Percentiles rank a stretch among this genome's conserved stretches.
phyloP scores from a whole-genome alignment of 2,888 invertebrate species.

The Stegophylla sp. region DNA sequence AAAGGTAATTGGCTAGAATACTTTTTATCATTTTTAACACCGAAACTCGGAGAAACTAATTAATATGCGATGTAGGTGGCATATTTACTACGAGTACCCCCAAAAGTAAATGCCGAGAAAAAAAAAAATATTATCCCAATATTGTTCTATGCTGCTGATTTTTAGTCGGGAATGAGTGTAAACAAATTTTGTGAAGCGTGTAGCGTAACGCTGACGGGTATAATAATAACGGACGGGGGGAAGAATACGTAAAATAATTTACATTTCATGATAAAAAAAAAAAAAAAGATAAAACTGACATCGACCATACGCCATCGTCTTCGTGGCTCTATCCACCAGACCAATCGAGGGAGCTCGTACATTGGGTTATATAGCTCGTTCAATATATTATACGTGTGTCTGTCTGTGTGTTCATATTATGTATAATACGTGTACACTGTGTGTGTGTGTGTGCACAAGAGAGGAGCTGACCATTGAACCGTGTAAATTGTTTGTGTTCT shows the following conservation, averaged over 20 bases:
- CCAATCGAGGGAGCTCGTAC: constrained; percentile 17
- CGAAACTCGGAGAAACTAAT: too few relatives aligned
- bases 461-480: constrained; percentile 52
- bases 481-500: constrained; percentile 57
- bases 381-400: background rate
- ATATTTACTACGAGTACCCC: too few relatives aligned
- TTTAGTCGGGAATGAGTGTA: background rate
- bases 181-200: constrained; percentile 35
- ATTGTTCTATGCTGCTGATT: background rate
- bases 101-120: too few relatives aligned
- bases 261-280: background rate
- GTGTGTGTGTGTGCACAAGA: constrained; percentile 17
- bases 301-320: constrained; percentile 11
- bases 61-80: too few relatives aligned
- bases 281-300: constrained; percentile 19
- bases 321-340: constrained; percentile 13
- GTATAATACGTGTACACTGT: background rate
- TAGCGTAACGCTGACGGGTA: constrained; percentile 40
- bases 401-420: background rate
- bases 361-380: background rate
- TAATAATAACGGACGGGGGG: background rate
- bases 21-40: too few relatives aligned
- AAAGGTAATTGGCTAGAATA: too few relatives aligned
- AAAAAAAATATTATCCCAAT: too few relatives aligned
- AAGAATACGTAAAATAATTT: constrained; percentile 15